Conservation (phyloP, 2,113 vertebrate genomes). For the Oriolus oriolus region DNA sequence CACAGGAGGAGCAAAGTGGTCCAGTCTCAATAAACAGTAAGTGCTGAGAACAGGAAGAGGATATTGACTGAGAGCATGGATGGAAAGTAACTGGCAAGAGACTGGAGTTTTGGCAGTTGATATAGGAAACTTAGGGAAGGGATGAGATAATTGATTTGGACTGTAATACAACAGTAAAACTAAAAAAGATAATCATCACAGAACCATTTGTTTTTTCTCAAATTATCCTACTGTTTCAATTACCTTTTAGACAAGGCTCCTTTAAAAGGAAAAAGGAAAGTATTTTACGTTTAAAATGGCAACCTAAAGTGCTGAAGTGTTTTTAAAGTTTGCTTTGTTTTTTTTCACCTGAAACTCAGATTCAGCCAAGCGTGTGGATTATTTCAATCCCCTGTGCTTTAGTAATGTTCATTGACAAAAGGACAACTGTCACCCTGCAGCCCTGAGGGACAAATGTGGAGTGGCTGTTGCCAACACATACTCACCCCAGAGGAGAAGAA, state of each 20-base stretch:
- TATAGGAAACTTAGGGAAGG: background rate
- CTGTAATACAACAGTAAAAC: background rate
- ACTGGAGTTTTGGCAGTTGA: background rate
- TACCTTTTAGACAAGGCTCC: background rate
- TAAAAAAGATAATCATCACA: background rate
- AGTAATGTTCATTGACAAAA: background rate
- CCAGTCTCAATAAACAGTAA: background rate
- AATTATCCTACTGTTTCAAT: background rate
- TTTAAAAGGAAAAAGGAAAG: background rate
- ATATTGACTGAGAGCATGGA: background rate
- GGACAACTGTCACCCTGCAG: background rate
- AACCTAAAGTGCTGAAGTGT: background rate
- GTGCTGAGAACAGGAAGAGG: background rate
- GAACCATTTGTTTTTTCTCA: background rate
- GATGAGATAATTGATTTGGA: background rate
- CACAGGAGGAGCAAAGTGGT: background rate
- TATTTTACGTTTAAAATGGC: background rate
- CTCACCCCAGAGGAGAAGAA: background rate
- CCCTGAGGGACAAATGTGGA: background rate
- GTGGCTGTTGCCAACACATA: background rate
- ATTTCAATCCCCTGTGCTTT: background rate
- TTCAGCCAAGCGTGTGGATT: background rate
- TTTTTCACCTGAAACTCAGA: background rate
- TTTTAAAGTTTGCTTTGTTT: background rate
- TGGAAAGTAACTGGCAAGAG: background rate